Percentiles rank a stretch among this genome's conserved stretches.
These are phyloP conservation scores for Thunnus maccoyii DNA, from an alignment of 2,113 vertebrate species.

Conservation along the genomic window DNA sequence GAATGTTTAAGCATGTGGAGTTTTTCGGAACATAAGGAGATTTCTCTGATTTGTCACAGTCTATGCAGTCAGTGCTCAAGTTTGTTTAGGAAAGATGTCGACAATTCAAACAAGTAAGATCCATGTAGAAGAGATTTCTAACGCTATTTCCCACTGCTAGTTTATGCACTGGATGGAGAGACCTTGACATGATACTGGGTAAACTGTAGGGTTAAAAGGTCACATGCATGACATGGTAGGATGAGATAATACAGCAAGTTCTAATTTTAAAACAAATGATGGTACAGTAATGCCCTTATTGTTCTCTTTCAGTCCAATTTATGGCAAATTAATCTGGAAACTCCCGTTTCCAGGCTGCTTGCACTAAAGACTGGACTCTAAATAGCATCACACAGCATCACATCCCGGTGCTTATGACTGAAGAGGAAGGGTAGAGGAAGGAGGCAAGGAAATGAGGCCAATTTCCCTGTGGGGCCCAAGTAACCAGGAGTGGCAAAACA, in stretches of 20 bases:
- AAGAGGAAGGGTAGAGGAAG: constrained; percentile 72
- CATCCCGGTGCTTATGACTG: constrained; percentile 41
- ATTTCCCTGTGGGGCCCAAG: constrained; percentile 69
- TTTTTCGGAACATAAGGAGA: constrained; percentile 18
- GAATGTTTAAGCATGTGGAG: constrained; percentile 20
- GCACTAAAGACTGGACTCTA: constrained; percentile 28
- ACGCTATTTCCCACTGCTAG: background rate
- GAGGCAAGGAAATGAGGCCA: constrained; percentile 79
- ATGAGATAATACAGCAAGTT: constrained; percentile 16
- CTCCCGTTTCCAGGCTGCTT: constrained; percentile 17
- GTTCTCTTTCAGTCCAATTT: constrained; percentile 39
- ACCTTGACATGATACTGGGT: background rate
- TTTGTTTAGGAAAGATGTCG: background rate
- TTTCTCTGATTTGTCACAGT: constrained; percentile 4
- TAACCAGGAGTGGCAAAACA: constrained; percentile 42
- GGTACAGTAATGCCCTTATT: constrained; percentile 28
- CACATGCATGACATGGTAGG: background rate
- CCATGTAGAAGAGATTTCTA: background rate
- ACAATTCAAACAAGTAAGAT: background rate
- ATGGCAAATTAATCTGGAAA: constrained; percentile 15
- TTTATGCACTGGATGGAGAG: background rate
- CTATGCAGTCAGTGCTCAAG: background rate
- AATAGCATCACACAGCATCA: constrained; percentile 35
- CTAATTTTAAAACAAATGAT: constrained; percentile 43
- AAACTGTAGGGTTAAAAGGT: constrained; percentile 11